These are phyloP conservation scores for Daubentonia madagascariensis DNA, from an alignment of 2,113 vertebrate species.

Conservation along the genomic window DNA sequence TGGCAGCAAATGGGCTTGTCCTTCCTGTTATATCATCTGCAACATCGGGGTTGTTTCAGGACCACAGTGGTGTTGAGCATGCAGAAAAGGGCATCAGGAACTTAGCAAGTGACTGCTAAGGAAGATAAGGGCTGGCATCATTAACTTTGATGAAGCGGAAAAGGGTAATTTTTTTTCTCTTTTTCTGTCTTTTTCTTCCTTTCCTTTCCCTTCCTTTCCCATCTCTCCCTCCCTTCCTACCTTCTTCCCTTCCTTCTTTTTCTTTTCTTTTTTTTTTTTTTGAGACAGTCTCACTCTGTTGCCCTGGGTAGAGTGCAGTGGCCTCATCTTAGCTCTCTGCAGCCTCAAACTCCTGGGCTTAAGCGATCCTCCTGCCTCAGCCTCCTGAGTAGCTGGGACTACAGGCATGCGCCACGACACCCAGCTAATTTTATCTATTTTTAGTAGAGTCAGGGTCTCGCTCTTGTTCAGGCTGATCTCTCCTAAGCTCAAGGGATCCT, in stretches of 20 bases:
- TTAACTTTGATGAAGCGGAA: not conserved
- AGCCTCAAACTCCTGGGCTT: too few species aligned
- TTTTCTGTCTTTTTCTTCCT: accelerated
- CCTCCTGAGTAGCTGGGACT: too few species aligned
- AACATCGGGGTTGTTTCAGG: not conserved
- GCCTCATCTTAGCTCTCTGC: too few species aligned
- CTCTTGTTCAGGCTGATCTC: too few species aligned
- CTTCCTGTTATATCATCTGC: not conserved
- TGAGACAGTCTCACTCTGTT: not conserved
- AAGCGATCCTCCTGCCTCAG: too few species aligned
- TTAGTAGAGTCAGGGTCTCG: too few species aligned
- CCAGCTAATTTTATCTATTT: too few species aligned
- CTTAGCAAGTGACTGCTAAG: not conserved
- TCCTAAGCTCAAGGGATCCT: too few species aligned
- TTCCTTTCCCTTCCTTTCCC: too few species aligned
- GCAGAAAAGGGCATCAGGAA: not conserved
- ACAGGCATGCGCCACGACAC: too few species aligned
- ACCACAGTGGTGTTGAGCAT: not conserved
- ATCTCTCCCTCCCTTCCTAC: accelerated
- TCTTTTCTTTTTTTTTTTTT: not conserved
- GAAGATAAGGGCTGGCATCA: not conserved
- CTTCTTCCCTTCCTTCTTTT: accelerated
- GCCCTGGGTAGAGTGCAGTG: too few species aligned
- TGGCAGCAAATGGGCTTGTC: not conserved
- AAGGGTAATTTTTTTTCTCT: too few species aligned